Evolutionary conservation across 2,797 vertebrate genomes (phyloP).

Genomic region (Myotis daubentonii): DNA sequence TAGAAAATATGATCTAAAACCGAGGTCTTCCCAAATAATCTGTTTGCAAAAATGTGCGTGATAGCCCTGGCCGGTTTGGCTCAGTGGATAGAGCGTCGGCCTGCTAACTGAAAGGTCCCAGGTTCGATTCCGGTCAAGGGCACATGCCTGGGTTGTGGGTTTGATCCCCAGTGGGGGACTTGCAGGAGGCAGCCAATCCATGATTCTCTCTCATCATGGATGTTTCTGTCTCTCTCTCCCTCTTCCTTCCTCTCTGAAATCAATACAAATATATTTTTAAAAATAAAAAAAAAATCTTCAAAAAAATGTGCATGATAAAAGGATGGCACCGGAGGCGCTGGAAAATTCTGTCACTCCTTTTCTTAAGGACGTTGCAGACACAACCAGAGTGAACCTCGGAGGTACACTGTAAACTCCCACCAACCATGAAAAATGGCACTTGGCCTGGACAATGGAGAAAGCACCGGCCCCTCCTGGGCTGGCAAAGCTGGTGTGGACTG

Average conservation of each 20-base stretch:
- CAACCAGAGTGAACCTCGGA: not conserved
- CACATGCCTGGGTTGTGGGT: too few species aligned
- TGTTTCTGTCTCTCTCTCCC: too few species aligned
- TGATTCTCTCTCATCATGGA: too few species aligned
- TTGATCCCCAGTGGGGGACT: too few species aligned
- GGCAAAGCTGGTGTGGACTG: not conserved
- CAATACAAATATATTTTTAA: too few species aligned
- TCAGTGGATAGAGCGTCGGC: too few species aligned
- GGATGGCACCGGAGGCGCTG: not conserved
- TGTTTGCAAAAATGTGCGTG: not conserved
- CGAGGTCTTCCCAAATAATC: not conserved
- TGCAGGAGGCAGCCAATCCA: too few species aligned
- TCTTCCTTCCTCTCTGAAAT: too few species aligned
- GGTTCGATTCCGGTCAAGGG: too few species aligned
- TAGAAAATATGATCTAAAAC: not conserved
- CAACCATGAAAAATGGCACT: not conserved
- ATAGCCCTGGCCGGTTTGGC: too few species aligned
- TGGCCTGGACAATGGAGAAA: not conserved
- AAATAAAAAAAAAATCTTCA: too few species aligned
- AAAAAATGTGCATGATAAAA: not conserved
- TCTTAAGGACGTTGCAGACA: not conserved
- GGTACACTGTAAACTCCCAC: not conserved
- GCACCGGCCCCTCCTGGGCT: rapidly evolving
- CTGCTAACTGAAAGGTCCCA: too few species aligned
- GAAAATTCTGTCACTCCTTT: not conserved